Conservation (phyloP, 2,888 invertebrate genomes). For the Cartodere bifasciata region DNA sequence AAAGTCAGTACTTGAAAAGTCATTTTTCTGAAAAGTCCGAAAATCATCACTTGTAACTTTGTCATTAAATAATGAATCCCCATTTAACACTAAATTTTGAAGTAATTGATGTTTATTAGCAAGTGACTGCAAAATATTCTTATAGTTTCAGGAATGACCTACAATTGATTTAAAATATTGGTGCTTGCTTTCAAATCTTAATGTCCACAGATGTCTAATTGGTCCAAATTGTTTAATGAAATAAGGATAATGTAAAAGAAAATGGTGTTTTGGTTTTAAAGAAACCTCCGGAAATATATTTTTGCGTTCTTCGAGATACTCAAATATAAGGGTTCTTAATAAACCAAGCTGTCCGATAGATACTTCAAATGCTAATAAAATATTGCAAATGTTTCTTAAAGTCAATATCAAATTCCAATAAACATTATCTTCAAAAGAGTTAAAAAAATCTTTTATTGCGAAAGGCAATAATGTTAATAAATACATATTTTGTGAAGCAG, state of each 20-base stretch:
- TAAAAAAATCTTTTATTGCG: too few relatives aligned
- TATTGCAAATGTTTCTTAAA: constrained; percentile 1
- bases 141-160: constrained; percentile 1
- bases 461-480: constrained; percentile 1
- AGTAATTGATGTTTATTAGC: constrained; percentile 5
- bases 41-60: too few relatives aligned
- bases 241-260: constrained; percentile 14
- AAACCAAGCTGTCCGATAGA: constrained; percentile 1
- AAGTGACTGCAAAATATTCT: constrained; percentile 1
- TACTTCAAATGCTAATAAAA: neutral
- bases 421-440: too few relatives aligned
- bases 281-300: constrained; percentile 9
- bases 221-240: constrained; percentile 13
- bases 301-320: constrained; percentile 8
- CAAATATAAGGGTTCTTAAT: neutral
- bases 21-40: too few relatives aligned
- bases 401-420: constrained; percentile 3
- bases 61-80: too few relatives aligned
- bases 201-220: constrained; percentile 9
- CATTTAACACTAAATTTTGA: neutral
- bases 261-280: constrained; percentile 15
- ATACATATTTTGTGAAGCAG: constrained; percentile 1
- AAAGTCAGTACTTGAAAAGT: too few relatives aligned
- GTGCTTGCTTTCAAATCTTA: constrained; percentile 14
- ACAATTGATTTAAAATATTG: constrained; percentile 8